phyloP scores from a whole-genome alignment of 2,888 invertebrate species.

The Hoplodrina ambigua region DNA sequence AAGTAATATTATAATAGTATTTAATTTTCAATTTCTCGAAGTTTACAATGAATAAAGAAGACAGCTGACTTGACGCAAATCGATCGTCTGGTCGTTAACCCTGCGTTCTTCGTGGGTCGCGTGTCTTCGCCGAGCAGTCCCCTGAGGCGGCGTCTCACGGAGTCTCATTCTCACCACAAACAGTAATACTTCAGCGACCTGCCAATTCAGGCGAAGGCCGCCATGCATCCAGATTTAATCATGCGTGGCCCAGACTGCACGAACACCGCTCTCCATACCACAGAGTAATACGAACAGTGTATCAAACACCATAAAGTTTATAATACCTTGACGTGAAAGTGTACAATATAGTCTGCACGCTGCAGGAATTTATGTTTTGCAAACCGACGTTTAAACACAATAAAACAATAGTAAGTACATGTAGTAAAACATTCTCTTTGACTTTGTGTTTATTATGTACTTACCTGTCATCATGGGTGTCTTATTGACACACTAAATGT shows the following conservation, averaged over 20 bases:
- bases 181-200: conserved; percentile 39
- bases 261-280: conserved; percentile 9
- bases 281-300: conserved; percentile 31
- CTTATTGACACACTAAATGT: not conserved
- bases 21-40: not conserved
- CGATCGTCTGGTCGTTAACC: conserved; percentile 37
- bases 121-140: conserved; percentile 14
- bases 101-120: conserved; percentile 6
- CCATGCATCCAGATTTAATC: conserved; percentile 62
- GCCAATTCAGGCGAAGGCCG: conserved; percentile 64
- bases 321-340: conserved; percentile 17
- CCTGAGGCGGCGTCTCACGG: not conserved
- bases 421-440: conserved; percentile 25
- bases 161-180: conserved; percentile 12
- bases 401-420: conserved; percentile 42
- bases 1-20: not conserved
- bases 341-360: conserved; percentile 27
- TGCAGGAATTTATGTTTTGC: conserved; percentile 50
- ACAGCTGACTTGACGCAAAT: conserved; percentile 1
- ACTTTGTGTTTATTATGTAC: conserved; percentile 21
- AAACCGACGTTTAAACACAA: conserved; percentile 53
- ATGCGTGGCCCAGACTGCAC: conserved; percentile 45
- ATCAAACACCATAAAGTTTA: conserved; percentile 10
- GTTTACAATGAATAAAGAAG: conserved; percentile 14
- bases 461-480: not conserved